Conservation (phyloP, 1,140 invertebrate species). For the Hypsibius dujardini region DNA sequence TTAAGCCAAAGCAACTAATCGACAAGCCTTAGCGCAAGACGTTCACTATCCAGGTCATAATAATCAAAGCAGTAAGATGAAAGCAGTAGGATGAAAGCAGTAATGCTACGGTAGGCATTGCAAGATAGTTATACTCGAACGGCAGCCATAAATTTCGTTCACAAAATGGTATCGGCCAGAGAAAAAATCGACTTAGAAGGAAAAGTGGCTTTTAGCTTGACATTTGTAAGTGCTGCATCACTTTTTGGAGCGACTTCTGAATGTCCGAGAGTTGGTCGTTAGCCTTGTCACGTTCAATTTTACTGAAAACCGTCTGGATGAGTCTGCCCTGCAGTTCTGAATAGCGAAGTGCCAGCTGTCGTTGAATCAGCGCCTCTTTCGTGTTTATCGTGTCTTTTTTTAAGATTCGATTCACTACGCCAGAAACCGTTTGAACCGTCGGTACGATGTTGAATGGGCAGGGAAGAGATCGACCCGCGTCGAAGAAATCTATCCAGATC, state of each 20-base stretch:
- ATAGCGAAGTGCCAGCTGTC: not conserved
- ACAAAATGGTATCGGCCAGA: too few relatives aligned
- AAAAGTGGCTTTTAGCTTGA: too few relatives aligned
- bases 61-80: too few relatives aligned
- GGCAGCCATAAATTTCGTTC: too few relatives aligned
- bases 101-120: too few relatives aligned
- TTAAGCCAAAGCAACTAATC: too few relatives aligned
- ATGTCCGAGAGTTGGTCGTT: not conserved
- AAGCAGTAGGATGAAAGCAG: too few relatives aligned
- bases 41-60: too few relatives aligned
- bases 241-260: not conserved
- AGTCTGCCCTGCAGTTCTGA: conserved; percentile 5
- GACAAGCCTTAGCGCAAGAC: too few relatives aligned
- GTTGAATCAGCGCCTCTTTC: not conserved
- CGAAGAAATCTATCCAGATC: conserved; percentile 76
- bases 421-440: not conserved
- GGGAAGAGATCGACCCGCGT: conserved; percentile 61
- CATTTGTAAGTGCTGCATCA: not conserved
- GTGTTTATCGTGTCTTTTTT: not conserved
- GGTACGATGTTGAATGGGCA: conserved; percentile 61
- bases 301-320: not conserved
- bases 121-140: too few relatives aligned
- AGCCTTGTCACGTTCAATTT: conserved; percentile 1
- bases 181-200: too few relatives aligned
- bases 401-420: not conserved